A percentile compares a stretch with the other conserved stretches of the same genome.
Conservation (phyloP, 2,113 vertebrate species). For the Oreocharis arfaki region DNA sequence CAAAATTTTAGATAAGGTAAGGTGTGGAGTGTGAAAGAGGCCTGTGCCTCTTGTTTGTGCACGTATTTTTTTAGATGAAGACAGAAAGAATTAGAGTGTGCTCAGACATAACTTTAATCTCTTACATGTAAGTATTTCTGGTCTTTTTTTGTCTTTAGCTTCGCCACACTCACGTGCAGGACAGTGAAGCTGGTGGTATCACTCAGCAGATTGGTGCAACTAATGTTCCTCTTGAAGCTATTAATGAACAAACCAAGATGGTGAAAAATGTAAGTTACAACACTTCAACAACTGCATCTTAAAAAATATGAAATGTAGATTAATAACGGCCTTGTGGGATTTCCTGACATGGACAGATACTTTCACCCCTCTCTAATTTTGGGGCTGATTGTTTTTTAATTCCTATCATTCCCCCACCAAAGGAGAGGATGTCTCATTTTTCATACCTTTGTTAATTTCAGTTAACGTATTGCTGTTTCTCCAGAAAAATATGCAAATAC, state of each 20-base stretch:
- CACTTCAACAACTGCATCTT: not conserved
- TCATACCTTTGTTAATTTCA: not conserved
- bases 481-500: not conserved
- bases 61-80: not conserved
- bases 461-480: not conserved
- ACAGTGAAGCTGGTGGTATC: conserved; percentile 95
- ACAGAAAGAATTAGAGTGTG: not conserved
- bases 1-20: conserved; percentile 98
- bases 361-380: not conserved
- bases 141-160: conserved; percentile 70
- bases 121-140: not conserved
- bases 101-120: not conserved
- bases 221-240: conserved; percentile 92
- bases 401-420: not conserved
- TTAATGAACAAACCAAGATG: conserved; percentile 95
- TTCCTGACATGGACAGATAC: not conserved
- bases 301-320: not conserved
- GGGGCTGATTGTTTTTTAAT: not conserved
- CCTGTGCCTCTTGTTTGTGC: not conserved
- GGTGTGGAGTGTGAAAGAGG: not conserved
- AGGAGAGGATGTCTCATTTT: not conserved
- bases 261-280: conserved; percentile 87
- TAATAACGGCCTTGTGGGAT: not conserved
- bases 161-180: conserved; percentile 92
- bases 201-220: conserved; percentile 98